Evolutionary conservation across 2,888 invertebrate genomes (phyloP).

Genomic region (Philhelius pedissequus): DNA sequence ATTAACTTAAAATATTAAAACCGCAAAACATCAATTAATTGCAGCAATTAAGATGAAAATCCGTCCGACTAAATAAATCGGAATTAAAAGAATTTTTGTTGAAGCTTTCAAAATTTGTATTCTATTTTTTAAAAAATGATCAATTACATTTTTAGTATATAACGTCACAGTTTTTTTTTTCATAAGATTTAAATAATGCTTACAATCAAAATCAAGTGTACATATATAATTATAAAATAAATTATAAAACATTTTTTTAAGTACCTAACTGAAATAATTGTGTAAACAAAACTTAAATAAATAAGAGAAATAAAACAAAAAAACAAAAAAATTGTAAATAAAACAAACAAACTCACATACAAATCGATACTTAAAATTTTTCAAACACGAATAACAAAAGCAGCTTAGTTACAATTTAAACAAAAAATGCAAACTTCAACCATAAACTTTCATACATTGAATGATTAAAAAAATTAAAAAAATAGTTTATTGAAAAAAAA

Average conservation of each 20-base stretch:
- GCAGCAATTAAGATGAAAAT: conserved; percentile 18
- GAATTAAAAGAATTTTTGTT: conserved; percentile 26
- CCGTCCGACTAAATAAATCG: conserved; percentile 60
- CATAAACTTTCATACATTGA: neutral
- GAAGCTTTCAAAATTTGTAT: neutral
- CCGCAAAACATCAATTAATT: conserved; percentile 42
- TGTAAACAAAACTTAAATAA: conserved; percentile 1
- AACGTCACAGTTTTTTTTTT: conserved; percentile 12
- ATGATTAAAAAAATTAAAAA: neutral
- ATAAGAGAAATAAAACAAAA: neutral
- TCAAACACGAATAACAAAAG: conserved; percentile 14
- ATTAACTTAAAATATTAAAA: neutral
- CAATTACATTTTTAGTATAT: neutral
- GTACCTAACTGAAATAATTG: neutral
- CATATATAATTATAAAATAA: conserved; percentile 24
- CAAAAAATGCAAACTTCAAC: neutral
- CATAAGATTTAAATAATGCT: neutral
- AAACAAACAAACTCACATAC: neutral
- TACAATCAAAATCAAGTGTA: conserved; percentile 42
- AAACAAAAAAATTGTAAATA: conserved; percentile 48
- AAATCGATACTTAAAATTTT: conserved; percentile 18
- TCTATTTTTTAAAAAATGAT: neutral
- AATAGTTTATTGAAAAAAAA: conserved; percentile 22
- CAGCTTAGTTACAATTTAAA: conserved; percentile 37
- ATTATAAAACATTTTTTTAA: neutral